phyloP scores from a whole-genome alignment of 2,797 vertebrate species.

The Rallus crepitans region DNA sequence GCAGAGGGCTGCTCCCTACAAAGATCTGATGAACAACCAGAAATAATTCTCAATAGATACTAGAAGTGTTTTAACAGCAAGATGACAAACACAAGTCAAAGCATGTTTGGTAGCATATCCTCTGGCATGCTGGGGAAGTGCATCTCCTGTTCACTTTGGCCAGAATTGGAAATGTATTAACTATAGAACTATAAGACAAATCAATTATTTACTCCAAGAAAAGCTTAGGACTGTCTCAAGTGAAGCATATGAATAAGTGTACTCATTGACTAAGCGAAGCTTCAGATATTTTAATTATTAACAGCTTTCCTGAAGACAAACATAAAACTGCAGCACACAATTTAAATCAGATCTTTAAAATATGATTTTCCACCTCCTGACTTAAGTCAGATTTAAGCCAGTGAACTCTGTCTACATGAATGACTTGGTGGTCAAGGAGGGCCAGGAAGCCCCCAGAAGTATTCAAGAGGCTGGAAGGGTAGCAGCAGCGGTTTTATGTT shows the following conservation, averaged over 20 bases:
- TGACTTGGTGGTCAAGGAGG: neutral
- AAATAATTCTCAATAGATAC: neutral
- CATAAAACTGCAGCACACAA: neutral
- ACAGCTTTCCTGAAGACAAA: neutral
- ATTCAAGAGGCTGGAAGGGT: neutral
- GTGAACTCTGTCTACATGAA: neutral
- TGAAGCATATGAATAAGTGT: neutral
- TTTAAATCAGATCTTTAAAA: neutral
- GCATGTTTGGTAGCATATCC: neutral
- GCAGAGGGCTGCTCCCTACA: neutral
- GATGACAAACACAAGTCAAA: neutral
- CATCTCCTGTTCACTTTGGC: neutral
- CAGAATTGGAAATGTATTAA: neutral
- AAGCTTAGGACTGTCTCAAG: neutral
- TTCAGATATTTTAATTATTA: neutral
- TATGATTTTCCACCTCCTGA: neutral
- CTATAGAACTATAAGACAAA: neutral
- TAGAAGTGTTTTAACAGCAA: neutral
- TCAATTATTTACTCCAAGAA: neutral
- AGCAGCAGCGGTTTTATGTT: neutral
- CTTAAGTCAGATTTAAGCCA: slow-evolving; percentile 9
- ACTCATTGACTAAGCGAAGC: neutral
- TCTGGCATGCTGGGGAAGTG: neutral
- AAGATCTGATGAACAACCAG: neutral
- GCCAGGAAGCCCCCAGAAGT: neutral